Evolutionary conservation across 1,140 invertebrate genomes (phyloP).

Genomic region (Saxidomus purpurata): DNA sequence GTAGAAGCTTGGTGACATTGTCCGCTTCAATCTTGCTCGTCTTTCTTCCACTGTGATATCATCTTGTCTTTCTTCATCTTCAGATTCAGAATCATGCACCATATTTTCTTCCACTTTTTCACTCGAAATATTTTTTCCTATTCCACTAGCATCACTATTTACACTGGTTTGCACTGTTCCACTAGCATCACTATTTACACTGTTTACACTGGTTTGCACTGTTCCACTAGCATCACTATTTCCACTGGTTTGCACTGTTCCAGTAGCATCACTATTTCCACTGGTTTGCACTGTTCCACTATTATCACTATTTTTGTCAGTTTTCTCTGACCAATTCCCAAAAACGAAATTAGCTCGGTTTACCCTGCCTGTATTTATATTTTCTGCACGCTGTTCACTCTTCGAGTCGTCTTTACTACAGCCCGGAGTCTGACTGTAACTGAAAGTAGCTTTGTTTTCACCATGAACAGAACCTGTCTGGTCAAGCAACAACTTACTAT

Average conservation of each 20-base stretch:
- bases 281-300: background rate
- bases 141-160: background rate
- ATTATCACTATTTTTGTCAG: background rate
- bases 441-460: background rate
- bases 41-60: constrained; percentile 60
- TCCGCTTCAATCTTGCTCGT: constrained; percentile 62
- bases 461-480: background rate
- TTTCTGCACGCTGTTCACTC: background rate
- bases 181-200: background rate
- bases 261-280: constrained; percentile 3
- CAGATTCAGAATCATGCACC: constrained; percentile 6
- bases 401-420: background rate
- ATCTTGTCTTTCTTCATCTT: constrained; percentile 38
- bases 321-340: background rate
- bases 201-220: background rate
- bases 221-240: background rate
- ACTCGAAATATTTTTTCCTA: background rate
- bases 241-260: background rate
- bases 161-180: background rate
- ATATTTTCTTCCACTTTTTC: background rate
- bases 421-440: constrained; percentile 38
- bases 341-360: background rate
- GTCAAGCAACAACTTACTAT: background rate
- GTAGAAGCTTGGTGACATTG: constrained; percentile 77
- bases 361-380: background rate